phyloP scores from a whole-genome alignment of 2,113 vertebrate species.

The Hydrochoerus hydrochaeris region DNA sequence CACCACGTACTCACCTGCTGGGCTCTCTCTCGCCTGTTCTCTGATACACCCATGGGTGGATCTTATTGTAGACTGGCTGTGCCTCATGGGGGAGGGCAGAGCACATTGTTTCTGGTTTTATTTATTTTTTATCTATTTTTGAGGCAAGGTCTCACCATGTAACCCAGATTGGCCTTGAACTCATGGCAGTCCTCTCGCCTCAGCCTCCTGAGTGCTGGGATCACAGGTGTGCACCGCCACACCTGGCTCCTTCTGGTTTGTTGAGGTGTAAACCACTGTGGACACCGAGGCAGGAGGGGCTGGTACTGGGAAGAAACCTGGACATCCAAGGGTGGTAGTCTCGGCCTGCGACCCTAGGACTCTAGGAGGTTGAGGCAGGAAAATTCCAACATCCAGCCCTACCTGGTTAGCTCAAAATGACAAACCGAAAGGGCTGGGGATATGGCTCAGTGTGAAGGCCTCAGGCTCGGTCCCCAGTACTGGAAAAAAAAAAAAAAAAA shows the following conservation, averaged over 20 bases:
- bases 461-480: neutral
- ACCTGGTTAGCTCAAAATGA: neutral
- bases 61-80: neutral
- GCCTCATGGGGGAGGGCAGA: neutral
- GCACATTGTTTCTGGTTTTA: neutral
- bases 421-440: neutral
- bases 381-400: neutral
- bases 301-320: too few relatives aligned
- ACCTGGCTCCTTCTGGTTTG: neutral
- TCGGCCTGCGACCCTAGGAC: neutral
- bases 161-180: neutral
- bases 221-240: neutral
- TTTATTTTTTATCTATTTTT: neutral
- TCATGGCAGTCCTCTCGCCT: neutral
- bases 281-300: neutral
- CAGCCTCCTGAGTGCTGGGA: neutral
- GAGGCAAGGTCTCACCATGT: too few relatives aligned
- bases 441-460: neutral
- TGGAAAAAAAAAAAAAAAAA: neutral
- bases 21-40: neutral
- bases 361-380: neutral
- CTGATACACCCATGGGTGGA: neutral
- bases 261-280: too few relatives aligned
- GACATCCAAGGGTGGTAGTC: neutral
- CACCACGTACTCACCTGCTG: neutral